Percentiles rank a stretch among this genome's conserved stretches.
These are phyloP conservation scores for Zaprionus nigranus DNA, from an alignment of 1,140 invertebrate species.

Conservation along the genomic window DNA sequence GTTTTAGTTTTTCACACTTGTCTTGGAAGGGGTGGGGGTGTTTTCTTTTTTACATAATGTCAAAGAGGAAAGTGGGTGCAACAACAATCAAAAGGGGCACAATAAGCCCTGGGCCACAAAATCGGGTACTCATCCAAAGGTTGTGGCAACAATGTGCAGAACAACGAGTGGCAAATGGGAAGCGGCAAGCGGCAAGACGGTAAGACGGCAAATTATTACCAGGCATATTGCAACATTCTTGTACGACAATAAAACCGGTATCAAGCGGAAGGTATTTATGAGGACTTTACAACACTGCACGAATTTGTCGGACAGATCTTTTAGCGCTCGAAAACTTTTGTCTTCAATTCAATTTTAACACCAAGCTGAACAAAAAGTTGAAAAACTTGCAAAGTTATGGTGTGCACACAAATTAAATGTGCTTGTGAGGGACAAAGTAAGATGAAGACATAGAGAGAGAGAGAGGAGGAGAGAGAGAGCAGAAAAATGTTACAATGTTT, in stretches of 20 bases:
- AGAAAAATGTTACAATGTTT: not conserved
- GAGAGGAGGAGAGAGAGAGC: not conserved
- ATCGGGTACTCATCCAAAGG: conserved; percentile 41
- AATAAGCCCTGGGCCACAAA: conserved; percentile 60
- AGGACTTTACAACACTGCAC: conserved; percentile 5
- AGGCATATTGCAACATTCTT: conserved; percentile 83
- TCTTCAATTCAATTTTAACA: conserved; percentile 13
- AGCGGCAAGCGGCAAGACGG: not conserved
- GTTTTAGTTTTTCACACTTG: conserved; percentile 7
- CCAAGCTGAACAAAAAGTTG: not conserved
- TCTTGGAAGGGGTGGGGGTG: not conserved
- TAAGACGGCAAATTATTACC: conserved; percentile 70
- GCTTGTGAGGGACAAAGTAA: not conserved
- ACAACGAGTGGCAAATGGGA: not conserved
- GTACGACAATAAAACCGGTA: conserved; percentile 72
- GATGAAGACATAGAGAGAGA: not conserved
- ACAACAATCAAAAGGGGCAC: conserved; percentile 51
- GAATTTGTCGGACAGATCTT: not conserved
- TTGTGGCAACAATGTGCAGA: conserved; percentile 69
- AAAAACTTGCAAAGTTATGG: conserved; percentile 8
- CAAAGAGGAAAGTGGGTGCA: conserved; percentile 36
- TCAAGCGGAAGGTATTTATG: conserved; percentile 44
- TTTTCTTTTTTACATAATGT: conserved; percentile 39
- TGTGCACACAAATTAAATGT: no score
- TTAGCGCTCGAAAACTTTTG: conserved; percentile 1